Conservation (phyloP, 2,888 invertebrate species). For the Boloria selene region DNA sequence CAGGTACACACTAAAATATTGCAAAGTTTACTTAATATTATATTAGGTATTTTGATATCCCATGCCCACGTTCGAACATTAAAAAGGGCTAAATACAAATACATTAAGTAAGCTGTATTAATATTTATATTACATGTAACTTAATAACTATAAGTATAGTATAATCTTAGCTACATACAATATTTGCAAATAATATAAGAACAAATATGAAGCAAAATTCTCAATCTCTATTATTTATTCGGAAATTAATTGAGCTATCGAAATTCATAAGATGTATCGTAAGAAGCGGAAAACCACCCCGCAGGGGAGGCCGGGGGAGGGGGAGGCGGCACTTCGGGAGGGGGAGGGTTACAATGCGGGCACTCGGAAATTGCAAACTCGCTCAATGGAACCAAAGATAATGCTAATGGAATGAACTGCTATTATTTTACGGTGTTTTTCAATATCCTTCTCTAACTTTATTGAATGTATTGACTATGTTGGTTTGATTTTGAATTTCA, state of each 20-base stretch:
- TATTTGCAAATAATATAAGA: too few relatives aligned
- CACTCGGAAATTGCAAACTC: constrained; percentile 55
- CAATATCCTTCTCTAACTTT: constrained; percentile 43
- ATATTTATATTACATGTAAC: too few relatives aligned
- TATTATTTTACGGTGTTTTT: constrained; percentile 50
- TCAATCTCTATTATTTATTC: background rate
- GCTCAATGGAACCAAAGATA: constrained; percentile 52
- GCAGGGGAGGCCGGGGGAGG: background rate
- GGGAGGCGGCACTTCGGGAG: background rate
- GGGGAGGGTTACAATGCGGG: constrained; percentile 33
- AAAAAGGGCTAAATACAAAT: too few relatives aligned
- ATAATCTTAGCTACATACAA: too few relatives aligned
- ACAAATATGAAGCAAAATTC: background rate
- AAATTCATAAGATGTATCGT: constrained; percentile 7
- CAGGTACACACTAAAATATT: too few relatives aligned
- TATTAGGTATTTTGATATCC: too few relatives aligned
- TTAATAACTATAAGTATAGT: too few relatives aligned
- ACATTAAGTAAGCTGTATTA: too few relatives aligned
- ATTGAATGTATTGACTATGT: constrained; percentile 10
- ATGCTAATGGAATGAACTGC: constrained; percentile 49
- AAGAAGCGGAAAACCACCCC: constrained; percentile 9
- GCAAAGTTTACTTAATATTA: too few relatives aligned
- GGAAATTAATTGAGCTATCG: background rate
- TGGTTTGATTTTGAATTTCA: constrained; percentile 4
- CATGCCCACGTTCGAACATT: too few relatives aligned